Percentiles rank a stretch among this genome's conserved stretches.
Evolutionary conservation across 2,888 invertebrate species (phyloP).

Genomic region (Cataglyphis albicans): DNA sequence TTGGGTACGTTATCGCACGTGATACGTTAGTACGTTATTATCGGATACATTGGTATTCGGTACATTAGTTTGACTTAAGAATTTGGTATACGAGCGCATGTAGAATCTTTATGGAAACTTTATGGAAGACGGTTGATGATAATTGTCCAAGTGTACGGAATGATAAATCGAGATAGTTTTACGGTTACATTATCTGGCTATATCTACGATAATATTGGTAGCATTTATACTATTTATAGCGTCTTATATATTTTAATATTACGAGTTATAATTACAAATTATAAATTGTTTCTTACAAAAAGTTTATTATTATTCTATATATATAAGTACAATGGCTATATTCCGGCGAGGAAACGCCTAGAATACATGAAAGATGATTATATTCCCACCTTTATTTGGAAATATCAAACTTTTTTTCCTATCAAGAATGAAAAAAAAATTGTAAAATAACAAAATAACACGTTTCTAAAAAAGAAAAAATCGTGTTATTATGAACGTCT

Average conservation of each 20-base stretch:
- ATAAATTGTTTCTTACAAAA: slow-evolving; percentile 20
- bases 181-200: slow-evolving; percentile 24
- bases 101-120: not conserved
- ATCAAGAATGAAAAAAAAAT: not conserved
- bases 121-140: slow-evolving; percentile 28
- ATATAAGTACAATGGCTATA: slow-evolving; percentile 48
- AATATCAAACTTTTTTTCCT: not conserved
- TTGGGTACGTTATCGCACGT: not conserved
- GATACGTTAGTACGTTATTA: not conserved
- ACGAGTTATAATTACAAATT: slow-evolving; percentile 28
- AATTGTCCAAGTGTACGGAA: slow-evolving; percentile 5
- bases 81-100: slow-evolving; percentile 40
- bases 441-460: not conserved
- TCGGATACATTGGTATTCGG: not conserved
- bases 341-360: slow-evolving; percentile 19
- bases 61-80: not conserved
- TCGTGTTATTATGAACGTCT: not conserved
- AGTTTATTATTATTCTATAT: slow-evolving; percentile 27
- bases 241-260: slow-evolving; percentile 22
- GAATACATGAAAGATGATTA: not conserved
- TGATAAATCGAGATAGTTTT: slow-evolving; percentile 14
- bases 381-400: not conserved
- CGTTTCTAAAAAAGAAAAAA: not conserved
- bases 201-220: not conserved
- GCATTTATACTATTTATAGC: not conserved